Evolutionary conservation across 2,888 invertebrate species (phyloP).

Genomic region (Rapana venosa): DNA sequence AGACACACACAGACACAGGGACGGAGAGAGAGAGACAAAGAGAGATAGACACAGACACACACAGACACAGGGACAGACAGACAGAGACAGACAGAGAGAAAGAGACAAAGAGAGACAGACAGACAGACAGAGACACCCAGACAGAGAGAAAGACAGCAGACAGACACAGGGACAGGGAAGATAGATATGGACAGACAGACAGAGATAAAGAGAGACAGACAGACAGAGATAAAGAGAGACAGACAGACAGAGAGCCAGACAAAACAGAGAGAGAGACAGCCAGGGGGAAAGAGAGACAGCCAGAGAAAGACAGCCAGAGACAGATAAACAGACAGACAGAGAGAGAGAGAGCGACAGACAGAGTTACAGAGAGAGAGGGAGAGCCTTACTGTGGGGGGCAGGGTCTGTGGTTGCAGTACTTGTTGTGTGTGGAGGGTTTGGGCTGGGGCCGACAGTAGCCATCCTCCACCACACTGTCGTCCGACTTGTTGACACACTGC

Average conservation of each 20-base stretch:
- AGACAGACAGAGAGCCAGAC: neutral
- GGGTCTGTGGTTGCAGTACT: slow-evolving; percentile 69
- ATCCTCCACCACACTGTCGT: slow-evolving; percentile 63
- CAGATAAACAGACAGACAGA: neutral
- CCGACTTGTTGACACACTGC: slow-evolving; percentile 67
- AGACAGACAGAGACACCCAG: slow-evolving; percentile 31
- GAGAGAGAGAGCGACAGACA: no score
- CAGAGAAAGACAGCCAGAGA: neutral
- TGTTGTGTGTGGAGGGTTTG: slow-evolving; percentile 66
- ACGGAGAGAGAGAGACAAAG: neutral
- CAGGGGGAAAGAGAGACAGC: neutral
- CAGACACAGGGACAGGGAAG: no score
- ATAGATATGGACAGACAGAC: neutral
- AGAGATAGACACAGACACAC: neutral
- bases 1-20: neutral
- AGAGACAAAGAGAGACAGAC: neutral
- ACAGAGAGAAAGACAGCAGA: neutral
- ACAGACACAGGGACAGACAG: neutral
- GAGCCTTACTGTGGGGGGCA: slow-evolving; percentile 72
- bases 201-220: neutral
- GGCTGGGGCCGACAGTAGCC: slow-evolving; percentile 67
- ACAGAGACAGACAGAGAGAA: neutral
- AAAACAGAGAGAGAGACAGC: neutral
- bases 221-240: neutral
- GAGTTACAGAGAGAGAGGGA: neutral